phyloP scores from a whole-genome alignment of 1,140 invertebrate species.

The Sarcophaga bullata region DNA sequence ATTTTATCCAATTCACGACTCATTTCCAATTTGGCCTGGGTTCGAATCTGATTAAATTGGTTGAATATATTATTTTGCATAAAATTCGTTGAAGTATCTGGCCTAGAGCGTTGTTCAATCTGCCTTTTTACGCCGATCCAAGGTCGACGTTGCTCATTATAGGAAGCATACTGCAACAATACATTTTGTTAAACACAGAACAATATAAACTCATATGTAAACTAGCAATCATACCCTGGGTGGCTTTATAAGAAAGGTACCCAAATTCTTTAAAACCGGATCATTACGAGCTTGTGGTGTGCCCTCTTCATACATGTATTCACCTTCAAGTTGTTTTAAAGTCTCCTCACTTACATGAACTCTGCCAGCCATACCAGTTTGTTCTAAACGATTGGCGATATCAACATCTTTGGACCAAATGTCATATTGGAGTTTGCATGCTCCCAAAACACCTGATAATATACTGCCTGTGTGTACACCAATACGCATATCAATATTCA shows the following conservation, averaged over 20 bases:
- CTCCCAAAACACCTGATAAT: conserved; percentile 89
- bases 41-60: conserved; percentile 65
- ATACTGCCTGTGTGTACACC: conserved; percentile 94
- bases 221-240: conserved; percentile 61
- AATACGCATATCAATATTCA: conserved; percentile 95
- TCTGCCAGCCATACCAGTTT: conserved; percentile 85
- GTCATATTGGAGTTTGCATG: conserved; percentile 96
- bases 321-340: conserved; percentile 74
- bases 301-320: conserved; percentile 70
- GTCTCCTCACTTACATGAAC: conserved; percentile 88
- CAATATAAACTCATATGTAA: background rate
- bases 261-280: conserved; percentile 75
- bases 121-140: conserved; percentile 33
- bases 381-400: conserved; percentile 95
- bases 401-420: conserved; percentile 96
- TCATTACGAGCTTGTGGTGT: conserved; percentile 76
- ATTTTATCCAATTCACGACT: conserved; percentile 65
- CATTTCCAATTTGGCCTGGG: conserved; percentile 65
- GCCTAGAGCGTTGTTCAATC: conserved; percentile 37
- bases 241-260: conserved; percentile 78
- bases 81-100: conserved; percentile 50
- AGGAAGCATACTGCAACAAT: conserved; percentile 27
- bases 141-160: conserved; percentile 39
- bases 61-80: conserved; percentile 64
- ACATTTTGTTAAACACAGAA: background rate